These are phyloP conservation scores for Acanthornis magna DNA, from an alignment of 2,797 vertebrate genomes.

Conservation along the genomic window DNA sequence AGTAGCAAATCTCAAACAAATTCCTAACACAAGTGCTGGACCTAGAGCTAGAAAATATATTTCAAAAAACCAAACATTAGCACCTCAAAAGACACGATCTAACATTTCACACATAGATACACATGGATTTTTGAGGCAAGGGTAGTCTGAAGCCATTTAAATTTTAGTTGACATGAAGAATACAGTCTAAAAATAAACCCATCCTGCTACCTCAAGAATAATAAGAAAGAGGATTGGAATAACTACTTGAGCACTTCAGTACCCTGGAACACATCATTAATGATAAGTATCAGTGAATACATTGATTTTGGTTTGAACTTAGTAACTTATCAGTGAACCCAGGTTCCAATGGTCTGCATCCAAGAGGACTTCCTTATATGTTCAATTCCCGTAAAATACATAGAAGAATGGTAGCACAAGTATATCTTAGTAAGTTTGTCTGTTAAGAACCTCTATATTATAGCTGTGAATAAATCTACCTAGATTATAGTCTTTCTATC, in stretches of 20 bases:
- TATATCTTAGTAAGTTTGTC: background rate
- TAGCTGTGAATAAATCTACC: background rate
- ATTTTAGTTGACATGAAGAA: background rate
- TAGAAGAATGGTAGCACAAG: background rate
- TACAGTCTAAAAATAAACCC: background rate
- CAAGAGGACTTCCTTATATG: background rate
- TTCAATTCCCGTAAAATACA: background rate
- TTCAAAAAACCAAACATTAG: background rate
- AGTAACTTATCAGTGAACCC: background rate
- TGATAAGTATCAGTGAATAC: background rate
- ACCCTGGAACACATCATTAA: background rate
- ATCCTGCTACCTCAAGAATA: background rate
- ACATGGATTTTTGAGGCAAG: background rate
- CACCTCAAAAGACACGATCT: background rate
- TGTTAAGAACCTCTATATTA: background rate
- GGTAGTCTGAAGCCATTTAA: background rate
- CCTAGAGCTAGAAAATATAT: background rate
- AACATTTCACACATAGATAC: background rate
- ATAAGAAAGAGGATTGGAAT: background rate
- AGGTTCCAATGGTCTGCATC: background rate
- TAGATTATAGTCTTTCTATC: background rate
- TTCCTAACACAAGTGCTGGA: background rate
- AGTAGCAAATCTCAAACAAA: background rate
- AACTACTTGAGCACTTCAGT: background rate
- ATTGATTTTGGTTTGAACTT: conserved; percentile 37